Evolutionary conservation across 2,888 invertebrate genomes (phyloP), one percentile per base, ranked within the genome.

Genomic region (Andrena trimmerana): DNA sequence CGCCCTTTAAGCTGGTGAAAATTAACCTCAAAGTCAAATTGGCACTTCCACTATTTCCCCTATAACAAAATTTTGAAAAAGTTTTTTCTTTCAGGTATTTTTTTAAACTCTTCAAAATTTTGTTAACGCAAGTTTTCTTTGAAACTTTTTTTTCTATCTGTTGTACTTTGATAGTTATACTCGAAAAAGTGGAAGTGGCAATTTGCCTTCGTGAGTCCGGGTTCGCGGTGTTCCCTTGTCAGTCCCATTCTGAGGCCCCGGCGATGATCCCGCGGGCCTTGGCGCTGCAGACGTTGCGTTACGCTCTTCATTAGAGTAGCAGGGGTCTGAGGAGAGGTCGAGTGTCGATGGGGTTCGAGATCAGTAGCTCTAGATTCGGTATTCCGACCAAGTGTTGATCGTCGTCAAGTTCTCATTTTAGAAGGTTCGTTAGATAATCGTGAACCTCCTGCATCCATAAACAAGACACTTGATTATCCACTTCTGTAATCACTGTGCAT

Each of bases 381-480:
- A 4, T 27, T 57, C 57, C 10, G 0, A 27, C 10, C 10, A 24
- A 0, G 10, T 57, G 10, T 0, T 2, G 4, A 24, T 57, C 24
- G 8, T 27, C 57, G 27, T 42, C 1, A 5, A 16, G 42, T 16
- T 42, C 10, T 36, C 8, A 36, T 10, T 36, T 16, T 5, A 42
- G 42, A 24, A 27, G 57, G 57, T 57, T 57, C 57, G 5, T 57
- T 57, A 57, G 57, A 57, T 57, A 24, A 24, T 57, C 57, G 13
- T 27, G 8, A 27, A 24, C 10, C 57, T 10, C 4, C 2, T 20
- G 8, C 6, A 57, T 57, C 10, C 57, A 10, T 24, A 57, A 57
- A 4, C 57, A 27, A 24, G 10, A 4, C 57, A 24, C 24, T 57
- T 20, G 20, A 20, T 20, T 13, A 57, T 57, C 10, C 54, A 24